phyloP scores from a whole-genome alignment of 2,113 vertebrate genomes.

The Romanogobio albipinnatus region DNA sequence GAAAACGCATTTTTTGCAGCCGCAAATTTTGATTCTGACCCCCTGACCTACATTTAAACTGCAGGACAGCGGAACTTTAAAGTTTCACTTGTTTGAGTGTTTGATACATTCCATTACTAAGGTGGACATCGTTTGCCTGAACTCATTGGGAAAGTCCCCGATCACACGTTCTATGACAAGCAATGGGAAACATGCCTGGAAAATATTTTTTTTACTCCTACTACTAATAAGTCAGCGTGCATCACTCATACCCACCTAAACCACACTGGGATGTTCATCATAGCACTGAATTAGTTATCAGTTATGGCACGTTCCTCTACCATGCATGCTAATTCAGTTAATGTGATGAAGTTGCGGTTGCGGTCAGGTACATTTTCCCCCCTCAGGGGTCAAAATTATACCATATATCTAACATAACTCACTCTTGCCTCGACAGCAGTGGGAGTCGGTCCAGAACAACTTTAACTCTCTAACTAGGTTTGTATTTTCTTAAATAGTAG shows the following conservation, averaged over 20 bases:
- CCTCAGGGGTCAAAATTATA: too few species aligned
- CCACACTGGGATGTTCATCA: constrained; percentile 22
- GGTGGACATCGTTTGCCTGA: constrained; percentile 48
- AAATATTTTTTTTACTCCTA: constrained; percentile 45
- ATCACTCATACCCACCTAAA: constrained; percentile 30
- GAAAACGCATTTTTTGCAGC: neutral
- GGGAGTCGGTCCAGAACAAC: neutral
- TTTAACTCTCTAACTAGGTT: neutral
- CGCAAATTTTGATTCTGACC: neutral
- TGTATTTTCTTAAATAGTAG: neutral
- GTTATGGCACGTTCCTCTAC: neutral
- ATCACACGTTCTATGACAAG: constrained; percentile 8
- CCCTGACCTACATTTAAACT: neutral
- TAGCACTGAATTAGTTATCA: neutral
- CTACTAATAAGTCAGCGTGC: neutral
- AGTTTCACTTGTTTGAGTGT: constrained; percentile 17
- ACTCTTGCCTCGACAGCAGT: neutral
- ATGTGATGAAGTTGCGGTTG: neutral
- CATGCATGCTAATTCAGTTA: neutral
- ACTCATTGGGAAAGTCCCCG: constrained; percentile 44
- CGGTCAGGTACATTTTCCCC: neutral
- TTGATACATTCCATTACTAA: constrained; percentile 15
- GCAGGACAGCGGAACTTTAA: neutral
- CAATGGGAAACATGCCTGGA: constrained; percentile 23
- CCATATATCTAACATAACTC: neutral